These are phyloP conservation scores for Orientallactaga sibirica DNA, from an alignment of 2,797 vertebrate genomes.

Conservation along the genomic window DNA sequence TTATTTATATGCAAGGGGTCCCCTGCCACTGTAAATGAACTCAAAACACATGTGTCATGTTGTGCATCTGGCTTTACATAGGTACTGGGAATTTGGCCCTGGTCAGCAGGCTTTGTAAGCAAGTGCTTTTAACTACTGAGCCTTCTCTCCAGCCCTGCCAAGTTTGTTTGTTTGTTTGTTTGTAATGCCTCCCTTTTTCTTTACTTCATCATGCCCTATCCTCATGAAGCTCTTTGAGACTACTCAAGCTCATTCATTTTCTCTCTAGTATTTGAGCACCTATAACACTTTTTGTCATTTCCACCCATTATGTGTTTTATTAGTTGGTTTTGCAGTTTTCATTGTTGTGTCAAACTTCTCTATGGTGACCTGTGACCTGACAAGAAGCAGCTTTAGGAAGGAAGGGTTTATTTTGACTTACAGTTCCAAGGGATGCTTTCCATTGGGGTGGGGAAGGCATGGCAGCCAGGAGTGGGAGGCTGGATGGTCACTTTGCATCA, in stretches of 20 bases:
- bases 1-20: no score
- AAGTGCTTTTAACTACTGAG: no score
- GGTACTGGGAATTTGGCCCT: no score
- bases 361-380: not conserved
- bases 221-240: not conserved
- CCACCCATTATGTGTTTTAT: not conserved
- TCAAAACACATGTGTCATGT: no score
- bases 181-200: not conserved
- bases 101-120: no score
- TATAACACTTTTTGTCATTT: not conserved
- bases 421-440: no score
- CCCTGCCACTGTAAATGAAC: no score
- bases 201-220: not conserved
- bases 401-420: no score
- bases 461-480: not conserved
- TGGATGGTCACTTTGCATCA: no score
- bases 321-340: not conserved
- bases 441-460: no score
- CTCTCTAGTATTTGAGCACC: not conserved
- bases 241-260: not conserved
- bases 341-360: slow-evolving; percentile 26
- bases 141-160: not conserved
- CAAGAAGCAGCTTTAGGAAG: no score
- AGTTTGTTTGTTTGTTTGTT: slow-evolving; percentile 41
- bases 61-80: no score